Base-by-base conservation (phyloP, 2,888 invertebrate genomes). In the Xestia xanthographa region DNA sequence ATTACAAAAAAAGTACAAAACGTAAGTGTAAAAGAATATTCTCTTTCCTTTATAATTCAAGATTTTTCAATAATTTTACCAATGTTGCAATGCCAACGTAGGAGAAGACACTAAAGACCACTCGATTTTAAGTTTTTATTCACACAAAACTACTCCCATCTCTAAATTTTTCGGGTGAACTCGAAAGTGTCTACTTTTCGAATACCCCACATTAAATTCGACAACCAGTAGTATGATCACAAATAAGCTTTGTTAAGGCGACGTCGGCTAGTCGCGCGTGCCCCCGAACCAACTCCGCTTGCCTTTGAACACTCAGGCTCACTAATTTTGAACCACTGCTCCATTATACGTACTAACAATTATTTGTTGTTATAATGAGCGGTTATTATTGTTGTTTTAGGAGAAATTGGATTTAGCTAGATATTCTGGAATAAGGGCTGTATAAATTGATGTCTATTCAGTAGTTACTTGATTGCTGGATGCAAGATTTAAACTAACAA, bases 221-320 rank as follows among this genome's bases (percentile, higher is more conserved):
- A 90, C 83, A 82, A 82, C 5, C 71, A 8, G 3, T 78, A 77
- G 92, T 93, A 91, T 65, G 41, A 76, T 66, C 66, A 56, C 89
- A 92, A 94, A 94, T 94, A 94, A 93, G 93, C 94, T 93, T 94
- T 91, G 93, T 94, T 92, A 93, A 62, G 50, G 89, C 72, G 76
- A 85, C 83, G 81, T 76, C 80, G 87, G 77, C 56, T 67, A 45
- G 63, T 82, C 77, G 83, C 86, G 83, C 86, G 83, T 84, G 80
- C 82, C 80, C 70, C 77, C 53, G 81, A 80, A 83, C 77, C 78
- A 80, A 82, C 85, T 86, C 81, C 68, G 75, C 78, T 79, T 77
- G 80, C 76, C 88, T 88, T 85, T 85, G 82, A 82, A 86, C 83
- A 74, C 87, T 56, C 56, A 63, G n/a, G 22, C 41, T 79, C 88